Base-by-base conservation (phyloP, 2,113 vertebrate genomes). In the Syngnathus scovelli region DNA sequence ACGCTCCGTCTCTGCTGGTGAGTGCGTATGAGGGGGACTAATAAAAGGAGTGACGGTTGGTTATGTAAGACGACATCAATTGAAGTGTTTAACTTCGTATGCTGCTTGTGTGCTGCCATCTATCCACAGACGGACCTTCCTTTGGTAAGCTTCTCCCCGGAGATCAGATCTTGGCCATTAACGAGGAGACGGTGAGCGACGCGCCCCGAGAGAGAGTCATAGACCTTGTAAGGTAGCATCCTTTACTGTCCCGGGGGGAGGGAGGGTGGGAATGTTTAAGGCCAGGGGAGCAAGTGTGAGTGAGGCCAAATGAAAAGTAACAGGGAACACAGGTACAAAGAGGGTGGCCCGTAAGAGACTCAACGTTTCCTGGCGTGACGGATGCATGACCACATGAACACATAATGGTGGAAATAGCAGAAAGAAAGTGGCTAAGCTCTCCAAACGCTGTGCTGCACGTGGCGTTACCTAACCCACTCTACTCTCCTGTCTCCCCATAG, bases 81-180 rank as follows among this genome's bases (percentile, higher is more conserved):
- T 16, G 21, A 56, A 72, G 5, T 68, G 13, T 61, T 13, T 66
- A 23, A 70, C 21, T 63, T 51, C 44, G 38, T 60, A 9, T 66
- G 12, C 37, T 64, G 62, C 39, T 37, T 81, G 41, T 71, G 55
- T 78, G 61, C 60, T 46, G 61, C 61, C 72, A 65, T 63, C 55
- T 4, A 51, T 72, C 54, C 46, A 64, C 90, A 98, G 95, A 96
- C 76, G 95, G 96, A 83, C 95, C 94, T 67, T 98, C 95, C 78
- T 94, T 95, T 88, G 93, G 96, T 89, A 98, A 96, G 83, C 94
- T 99, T 85, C 90, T 98, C 75, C 87, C 95, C 65, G 95, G 95
- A 88, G 96, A 99, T 88, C 95, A 98, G 91, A 96, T 98, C 90
- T 92, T 98, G 89, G 93, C 94, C 88, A 96, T 98, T 91, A 95